phyloP scores from a whole-genome alignment of 2,888 invertebrate genomes.

The Pyrrhosoma nymphula region DNA sequence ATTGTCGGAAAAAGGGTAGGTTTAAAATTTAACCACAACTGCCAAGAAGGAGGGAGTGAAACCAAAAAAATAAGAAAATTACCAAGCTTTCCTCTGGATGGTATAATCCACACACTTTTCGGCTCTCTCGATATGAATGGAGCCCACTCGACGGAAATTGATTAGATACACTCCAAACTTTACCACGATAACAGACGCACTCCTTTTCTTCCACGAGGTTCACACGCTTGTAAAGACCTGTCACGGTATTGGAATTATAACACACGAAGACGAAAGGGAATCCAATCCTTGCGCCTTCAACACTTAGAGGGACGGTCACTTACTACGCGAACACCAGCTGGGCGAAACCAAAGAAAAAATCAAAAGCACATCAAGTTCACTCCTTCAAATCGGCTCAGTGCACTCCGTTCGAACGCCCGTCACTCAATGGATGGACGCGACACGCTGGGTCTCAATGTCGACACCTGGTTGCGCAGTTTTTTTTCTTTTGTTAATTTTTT shows the following conservation, averaged over 20 bases:
- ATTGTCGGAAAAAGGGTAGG: background rate
- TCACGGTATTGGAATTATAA: background rate
- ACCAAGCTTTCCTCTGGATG: background rate
- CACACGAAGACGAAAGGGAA: background rate
- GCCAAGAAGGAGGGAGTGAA: background rate
- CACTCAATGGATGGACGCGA: background rate
- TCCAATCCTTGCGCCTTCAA: background rate
- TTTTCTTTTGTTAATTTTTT: background rate
- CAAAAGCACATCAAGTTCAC: background rate
- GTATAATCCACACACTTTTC: background rate
- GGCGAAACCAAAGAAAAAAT: background rate
- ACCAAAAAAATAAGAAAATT: background rate
- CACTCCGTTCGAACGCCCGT: background rate
- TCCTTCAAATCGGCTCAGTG: background rate
- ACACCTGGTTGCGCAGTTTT: background rate
- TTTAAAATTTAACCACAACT: background rate
- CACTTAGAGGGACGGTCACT: background rate
- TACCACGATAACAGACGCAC: background rate
- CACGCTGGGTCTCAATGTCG: background rate
- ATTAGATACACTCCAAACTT: background rate
- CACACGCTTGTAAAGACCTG: background rate
- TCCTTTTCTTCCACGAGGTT: background rate
- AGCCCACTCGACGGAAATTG: background rate
- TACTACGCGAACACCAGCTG: background rate
- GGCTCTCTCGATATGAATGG: background rate